Evolutionary conservation across 2,797 vertebrate species (phyloP).

Genomic region (Vespertilio murinus): DNA sequence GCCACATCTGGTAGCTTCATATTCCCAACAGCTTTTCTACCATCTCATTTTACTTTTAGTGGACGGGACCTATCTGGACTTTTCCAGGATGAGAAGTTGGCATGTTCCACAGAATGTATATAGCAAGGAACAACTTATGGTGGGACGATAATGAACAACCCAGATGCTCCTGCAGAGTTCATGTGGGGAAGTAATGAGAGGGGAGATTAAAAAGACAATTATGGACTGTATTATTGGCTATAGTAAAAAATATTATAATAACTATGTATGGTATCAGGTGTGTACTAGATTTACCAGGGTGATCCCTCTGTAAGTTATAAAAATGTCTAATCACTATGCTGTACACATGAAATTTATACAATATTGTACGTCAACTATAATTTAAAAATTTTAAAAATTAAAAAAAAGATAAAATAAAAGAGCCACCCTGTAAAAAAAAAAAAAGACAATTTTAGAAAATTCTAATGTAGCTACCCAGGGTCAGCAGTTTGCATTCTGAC

Average conservation of each 20-base stretch:
- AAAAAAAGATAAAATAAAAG: not conserved
- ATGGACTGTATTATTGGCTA: not conserved
- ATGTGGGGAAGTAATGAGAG: not conserved
- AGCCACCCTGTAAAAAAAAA: not conserved
- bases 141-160: not conserved
- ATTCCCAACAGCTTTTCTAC: not conserved
- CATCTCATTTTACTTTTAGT: slow-evolving; percentile 42
- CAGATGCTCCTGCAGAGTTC: not conserved
- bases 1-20: not conserved
- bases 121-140: not conserved
- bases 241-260: not conserved
- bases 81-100: not conserved
- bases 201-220: not conserved
- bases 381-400: too few relatives aligned
- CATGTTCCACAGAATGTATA: not conserved
- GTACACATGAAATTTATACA: not conserved
- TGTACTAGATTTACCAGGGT: not conserved
- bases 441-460: not conserved
- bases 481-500: not conserved
- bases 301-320: not conserved
- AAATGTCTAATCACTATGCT: not conserved
- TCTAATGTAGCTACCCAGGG: not conserved
- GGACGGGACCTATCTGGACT: not conserved
- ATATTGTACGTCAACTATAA: not conserved
- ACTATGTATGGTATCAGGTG: not conserved